Base-by-base conservation (phyloP, 1,140 invertebrate genomes). In the Rhynchophorus ferrugineus region DNA sequence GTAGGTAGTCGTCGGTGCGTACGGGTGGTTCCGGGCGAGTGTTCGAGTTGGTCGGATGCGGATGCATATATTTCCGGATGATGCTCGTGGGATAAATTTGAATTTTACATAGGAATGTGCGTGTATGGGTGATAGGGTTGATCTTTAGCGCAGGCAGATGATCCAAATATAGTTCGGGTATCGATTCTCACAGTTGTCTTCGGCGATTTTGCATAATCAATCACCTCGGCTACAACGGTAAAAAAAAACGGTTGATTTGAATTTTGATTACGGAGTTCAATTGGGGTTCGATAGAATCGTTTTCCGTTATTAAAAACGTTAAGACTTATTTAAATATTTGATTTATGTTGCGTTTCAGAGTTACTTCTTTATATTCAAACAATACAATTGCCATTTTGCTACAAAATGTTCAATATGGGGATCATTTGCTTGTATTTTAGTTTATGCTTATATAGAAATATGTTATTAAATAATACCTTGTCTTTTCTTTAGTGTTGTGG, bases 11-110 rank as follows among this genome's bases (percentile, higher is more conserved):
- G n/a, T 33, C n/a, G 20, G 33, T 35, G 22, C 20, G 3, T 8
- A 14, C 13, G 21, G 37, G 20, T 21, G n/a, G 21, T 9, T 13
- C 2, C 16, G 22, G 34, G 24, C 13, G 6, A 19, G 7, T 17
- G 5, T 37, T 21, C 22, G 20, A 33, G 9, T 17, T 58, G 61
- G 58, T 37, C 46, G 18, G 38, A 34, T 54, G 49, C 22, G 38
- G 36, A 54, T 62, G 61, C 58, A 60, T 62, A 62, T 53, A 62
- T 60, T 62, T 60, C 50, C 36, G 41, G 39, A 54, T 56, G 45
- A 60, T 60, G 54, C 49, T 62, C 58, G 58, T 62, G 58, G 61
- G 58, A 62, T 62, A 60, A 60, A 57, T 59, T 57, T 52, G 49
- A 56, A 57, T 62, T 60, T 61, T 47, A 45, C 51, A 50, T 53